Base-by-base conservation (phyloP, 2,888 invertebrate genomes). In the Drepana falcataria region DNA sequence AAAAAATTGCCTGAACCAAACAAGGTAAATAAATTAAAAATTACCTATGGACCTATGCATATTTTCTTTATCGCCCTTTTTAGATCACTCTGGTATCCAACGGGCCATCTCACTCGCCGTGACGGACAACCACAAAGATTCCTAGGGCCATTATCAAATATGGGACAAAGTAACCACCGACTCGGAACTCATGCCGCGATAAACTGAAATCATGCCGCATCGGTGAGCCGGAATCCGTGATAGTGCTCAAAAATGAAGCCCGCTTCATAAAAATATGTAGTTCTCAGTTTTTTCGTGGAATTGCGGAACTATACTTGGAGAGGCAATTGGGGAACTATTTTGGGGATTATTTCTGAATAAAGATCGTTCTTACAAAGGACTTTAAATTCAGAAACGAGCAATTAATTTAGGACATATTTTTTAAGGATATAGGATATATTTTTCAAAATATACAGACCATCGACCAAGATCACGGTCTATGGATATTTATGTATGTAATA, bases 151-250 rank as follows among this genome's bases (percentile, higher is more conserved):
- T 48, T 61, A 60, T 68, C 67, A 73, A 75, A 69, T 65, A 66
- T 65, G 68, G 63, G 67, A 70, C 71, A 69, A 67, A 69, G 71
- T 68, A 66, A 69, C 73, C 66, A 52, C 65, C 55, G 59, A 35
- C 41, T 35, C 35, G 52, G 55, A 57, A 55, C 51, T 54, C 54
- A 49, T 51, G 47, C 51, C 57, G 59, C 60, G 71, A 74, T 71
- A 69, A 71, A 71, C 70, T 59, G 55, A 59, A 62, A 69, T 67
- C 61, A 61, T 68, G 62, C 56, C 71, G 61, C 58, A 37, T 58
- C 80, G 67, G 64, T 79, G 81, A 72, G 55, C 75, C 52, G 77
- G 76, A 81, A 81, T 51, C 51, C 21, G 59, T 58, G 79, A 81
- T 80, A 80, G 73, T 69, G 63, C 60, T 69, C 63, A 64, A 63